These are phyloP conservation scores for Catharus bicknelli DNA, from an alignment of 2,113 vertebrate genomes.

Conservation along the genomic window DNA sequence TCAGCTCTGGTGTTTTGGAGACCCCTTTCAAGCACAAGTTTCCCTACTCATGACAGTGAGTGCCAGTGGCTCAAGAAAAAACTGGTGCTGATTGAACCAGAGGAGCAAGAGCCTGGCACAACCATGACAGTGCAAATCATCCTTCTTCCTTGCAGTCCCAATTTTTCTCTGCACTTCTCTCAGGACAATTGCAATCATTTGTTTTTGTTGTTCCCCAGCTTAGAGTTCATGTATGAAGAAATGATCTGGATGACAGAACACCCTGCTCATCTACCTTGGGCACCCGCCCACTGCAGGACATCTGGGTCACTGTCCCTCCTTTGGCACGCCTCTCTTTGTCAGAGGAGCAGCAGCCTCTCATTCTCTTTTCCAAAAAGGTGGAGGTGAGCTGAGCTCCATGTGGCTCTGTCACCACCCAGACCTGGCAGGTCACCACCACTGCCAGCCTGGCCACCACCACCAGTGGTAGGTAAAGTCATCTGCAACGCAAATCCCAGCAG, in stretches of 20 bases:
- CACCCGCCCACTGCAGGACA: not conserved
- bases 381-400: not conserved
- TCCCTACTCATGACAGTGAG: not conserved
- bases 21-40: not conserved
- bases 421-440: not conserved
- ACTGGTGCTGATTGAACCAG: not conserved
- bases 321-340: rapidly evolving
- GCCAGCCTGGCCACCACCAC: not conserved
- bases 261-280: not conserved
- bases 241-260: not conserved
- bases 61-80: not conserved
- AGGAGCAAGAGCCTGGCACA: not conserved
- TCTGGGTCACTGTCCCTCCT: not conserved
- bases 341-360: rapidly evolving
- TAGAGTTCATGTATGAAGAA: not conserved
- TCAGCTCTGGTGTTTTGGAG: not conserved
- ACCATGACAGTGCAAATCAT: not conserved
- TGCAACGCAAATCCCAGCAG: rapidly evolving
- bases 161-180: not conserved
- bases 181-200: rapidly evolving
- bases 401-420: not conserved
- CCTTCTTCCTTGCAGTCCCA: not conserved
- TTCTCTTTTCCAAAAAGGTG: not conserved
- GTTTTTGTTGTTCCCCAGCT: not conserved
- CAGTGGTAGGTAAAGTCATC: not conserved